Evolutionary conservation across 2,888 invertebrate species (phyloP).

Genomic region (Lycaena phlaeas): DNA sequence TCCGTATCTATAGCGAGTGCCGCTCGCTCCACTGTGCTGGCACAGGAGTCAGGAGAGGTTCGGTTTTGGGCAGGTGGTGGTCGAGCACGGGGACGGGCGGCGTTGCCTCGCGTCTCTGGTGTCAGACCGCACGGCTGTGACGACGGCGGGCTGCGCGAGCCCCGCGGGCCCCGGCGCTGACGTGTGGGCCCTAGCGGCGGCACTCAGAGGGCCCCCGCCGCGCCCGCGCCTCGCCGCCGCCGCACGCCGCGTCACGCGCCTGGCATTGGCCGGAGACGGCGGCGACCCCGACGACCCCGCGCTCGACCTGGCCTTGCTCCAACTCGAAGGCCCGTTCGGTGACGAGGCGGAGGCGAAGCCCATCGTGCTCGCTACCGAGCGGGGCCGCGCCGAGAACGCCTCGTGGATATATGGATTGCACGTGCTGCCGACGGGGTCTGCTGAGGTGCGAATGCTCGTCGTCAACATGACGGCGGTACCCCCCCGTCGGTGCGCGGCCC

Average conservation of each 20-base stretch:
- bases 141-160: slow-evolving; percentile 34
- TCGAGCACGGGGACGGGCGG: slow-evolving; percentile 29
- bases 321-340: slow-evolving; percentile 41
- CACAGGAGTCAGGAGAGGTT: no score
- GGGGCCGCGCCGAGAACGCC: slow-evolving; percentile 23
- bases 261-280: slow-evolving; percentile 22
- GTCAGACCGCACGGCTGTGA: slow-evolving; percentile 36
- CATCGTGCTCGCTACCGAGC: slow-evolving; percentile 37
- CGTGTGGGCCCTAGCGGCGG: slow-evolving; percentile 29
- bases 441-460: slow-evolving; percentile 22
- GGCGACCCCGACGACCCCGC: slow-evolving; percentile 21
- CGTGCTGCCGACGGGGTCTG: slow-evolving; percentile 17
- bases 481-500: slow-evolving; percentile 26
- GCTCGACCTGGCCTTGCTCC: slow-evolving; percentile 39
- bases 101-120: slow-evolving; percentile 31
- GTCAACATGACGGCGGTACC: slow-evolving; percentile 18
- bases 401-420: slow-evolving; percentile 34
- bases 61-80: slow-evolving; percentile 31
- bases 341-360: slow-evolving; percentile 30
- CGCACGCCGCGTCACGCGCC: slow-evolving; percentile 23
- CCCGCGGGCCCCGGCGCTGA: slow-evolving; percentile 19
- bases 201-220: slow-evolving; percentile 20
- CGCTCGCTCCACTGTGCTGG: no score
- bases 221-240: slow-evolving; percentile 20
- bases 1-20: no score